These are phyloP conservation scores for Psophia crepitans DNA, from an alignment of 2,113 vertebrate genomes.

Conservation along the genomic window DNA sequence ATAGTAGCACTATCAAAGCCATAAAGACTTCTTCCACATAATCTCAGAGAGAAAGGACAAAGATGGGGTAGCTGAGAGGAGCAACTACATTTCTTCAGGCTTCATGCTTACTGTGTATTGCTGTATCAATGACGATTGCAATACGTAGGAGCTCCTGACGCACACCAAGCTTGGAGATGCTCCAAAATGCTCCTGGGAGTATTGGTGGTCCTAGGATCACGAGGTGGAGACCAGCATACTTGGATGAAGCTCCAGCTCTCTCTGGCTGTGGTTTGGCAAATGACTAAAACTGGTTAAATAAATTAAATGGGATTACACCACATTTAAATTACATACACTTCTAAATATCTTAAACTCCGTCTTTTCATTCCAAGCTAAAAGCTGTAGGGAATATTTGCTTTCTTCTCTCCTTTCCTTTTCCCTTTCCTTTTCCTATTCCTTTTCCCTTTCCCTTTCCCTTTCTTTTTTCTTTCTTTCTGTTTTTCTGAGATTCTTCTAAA, in stretches of 20 bases:
- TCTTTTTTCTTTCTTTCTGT: neutral
- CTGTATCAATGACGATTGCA: no score
- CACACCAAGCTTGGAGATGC: neutral
- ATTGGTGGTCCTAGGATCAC: neutral
- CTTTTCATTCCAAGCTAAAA: neutral
- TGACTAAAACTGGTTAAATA: neutral
- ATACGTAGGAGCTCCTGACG: rapidly evolving
- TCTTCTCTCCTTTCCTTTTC: neutral
- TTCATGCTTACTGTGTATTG: neutral
- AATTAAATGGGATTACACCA: neutral
- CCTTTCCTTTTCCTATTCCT: no score
- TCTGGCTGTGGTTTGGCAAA: neutral
- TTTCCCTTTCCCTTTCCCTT: no score
- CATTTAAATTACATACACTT: neutral
- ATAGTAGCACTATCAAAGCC: slow-evolving; percentile 1
- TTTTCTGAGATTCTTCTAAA: neutral
- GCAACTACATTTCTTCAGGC: neutral
- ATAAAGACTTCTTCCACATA: neutral
- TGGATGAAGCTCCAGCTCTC: neutral
- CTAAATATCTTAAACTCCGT: neutral
- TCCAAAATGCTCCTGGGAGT: neutral
- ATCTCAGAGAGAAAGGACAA: slow-evolving; percentile 5
- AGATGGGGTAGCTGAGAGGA: neutral
- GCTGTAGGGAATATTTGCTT: neutral
- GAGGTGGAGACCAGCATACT: neutral